Conservation (phyloP, 2,113 vertebrate genomes). For the Chinchilla lanigera region DNA sequence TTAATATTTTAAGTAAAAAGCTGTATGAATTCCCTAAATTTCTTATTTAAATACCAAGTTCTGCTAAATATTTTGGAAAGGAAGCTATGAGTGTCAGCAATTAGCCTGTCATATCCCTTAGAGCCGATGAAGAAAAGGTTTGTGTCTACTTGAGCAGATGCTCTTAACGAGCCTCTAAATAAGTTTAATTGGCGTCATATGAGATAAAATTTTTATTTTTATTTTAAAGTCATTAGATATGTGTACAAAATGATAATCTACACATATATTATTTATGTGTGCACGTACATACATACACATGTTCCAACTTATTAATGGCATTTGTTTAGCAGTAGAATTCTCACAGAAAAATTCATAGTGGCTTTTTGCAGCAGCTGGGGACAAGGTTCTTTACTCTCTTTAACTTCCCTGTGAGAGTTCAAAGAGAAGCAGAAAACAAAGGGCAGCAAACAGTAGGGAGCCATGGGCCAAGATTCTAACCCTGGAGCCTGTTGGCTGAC, state of each 20-base stretch:
- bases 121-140: neutral
- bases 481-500: neutral
- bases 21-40: neutral
- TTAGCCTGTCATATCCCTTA: neutral
- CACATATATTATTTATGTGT: neutral
- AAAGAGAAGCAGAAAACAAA: neutral
- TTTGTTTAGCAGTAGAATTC: neutral
- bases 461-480: neutral
- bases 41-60: neutral
- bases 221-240: neutral
- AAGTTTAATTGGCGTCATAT: neutral
- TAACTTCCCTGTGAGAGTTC: neutral
- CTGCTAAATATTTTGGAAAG: neutral
- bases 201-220: neutral
- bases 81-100: neutral
- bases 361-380: neutral
- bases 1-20: neutral
- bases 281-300: neutral
- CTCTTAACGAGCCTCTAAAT: neutral
- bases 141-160: neutral
- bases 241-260: neutral
- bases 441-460: neutral
- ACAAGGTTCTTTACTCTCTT: neutral
- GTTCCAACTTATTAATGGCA: neutral
- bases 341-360: neutral